phyloP scores from a whole-genome alignment of 1,140 invertebrate species.

The Ceratina japonica region DNA sequence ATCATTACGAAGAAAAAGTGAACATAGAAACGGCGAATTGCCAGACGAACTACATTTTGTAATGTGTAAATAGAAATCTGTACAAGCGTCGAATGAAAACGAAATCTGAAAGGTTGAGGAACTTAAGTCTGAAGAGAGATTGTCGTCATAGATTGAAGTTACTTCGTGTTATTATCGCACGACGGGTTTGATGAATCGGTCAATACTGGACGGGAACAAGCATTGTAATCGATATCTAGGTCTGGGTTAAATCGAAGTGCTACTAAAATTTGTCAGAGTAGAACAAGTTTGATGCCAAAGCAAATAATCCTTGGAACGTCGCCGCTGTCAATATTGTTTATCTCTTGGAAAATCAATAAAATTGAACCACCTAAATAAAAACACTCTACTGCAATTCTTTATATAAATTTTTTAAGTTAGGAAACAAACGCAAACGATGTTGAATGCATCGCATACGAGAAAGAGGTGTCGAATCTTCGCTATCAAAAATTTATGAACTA shows the following conservation, averaged over 20 bases:
- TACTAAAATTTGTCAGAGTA: constrained; percentile 36
- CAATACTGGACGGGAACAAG: neutral
- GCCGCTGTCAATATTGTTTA: constrained; percentile 1
- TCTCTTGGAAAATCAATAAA: neutral
- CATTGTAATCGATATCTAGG: constrained; percentile 43
- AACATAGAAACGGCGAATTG: neutral
- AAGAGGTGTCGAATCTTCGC: neutral
- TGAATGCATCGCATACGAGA: no score
- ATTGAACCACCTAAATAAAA: neutral
- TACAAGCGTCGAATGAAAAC: neutral
- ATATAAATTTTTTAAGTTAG: no score
- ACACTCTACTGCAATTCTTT: no score
- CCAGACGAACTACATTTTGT: neutral
- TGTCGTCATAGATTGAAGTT: neutral
- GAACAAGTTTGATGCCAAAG: constrained; percentile 3
- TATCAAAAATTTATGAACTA: no score
- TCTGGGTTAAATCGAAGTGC: constrained; percentile 33
- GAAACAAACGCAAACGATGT: no score
- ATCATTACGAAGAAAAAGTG: neutral
- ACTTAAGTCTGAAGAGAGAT: neutral
- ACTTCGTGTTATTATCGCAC: neutral
- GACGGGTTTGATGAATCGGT: constrained; percentile 1
- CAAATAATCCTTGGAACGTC: constrained; percentile 6
- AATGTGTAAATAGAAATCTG: neutral
- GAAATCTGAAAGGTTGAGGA: neutral